These are phyloP conservation scores for Lasiurus borealis DNA, from an alignment of 2,113 vertebrate species.

Conservation along the genomic window DNA sequence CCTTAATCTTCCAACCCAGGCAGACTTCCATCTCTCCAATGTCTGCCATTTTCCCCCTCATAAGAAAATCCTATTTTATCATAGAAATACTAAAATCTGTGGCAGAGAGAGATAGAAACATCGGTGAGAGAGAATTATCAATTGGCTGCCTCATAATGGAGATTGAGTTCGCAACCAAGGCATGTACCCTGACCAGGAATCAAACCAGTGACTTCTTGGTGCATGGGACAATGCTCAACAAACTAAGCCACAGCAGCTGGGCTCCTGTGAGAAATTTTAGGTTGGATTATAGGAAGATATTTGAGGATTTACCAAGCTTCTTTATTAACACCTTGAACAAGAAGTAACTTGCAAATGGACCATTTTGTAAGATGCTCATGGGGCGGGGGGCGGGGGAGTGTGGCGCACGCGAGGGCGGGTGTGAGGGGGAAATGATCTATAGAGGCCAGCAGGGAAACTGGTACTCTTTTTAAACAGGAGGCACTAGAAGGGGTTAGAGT, in stretches of 20 bases:
- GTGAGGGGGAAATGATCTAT: neutral
- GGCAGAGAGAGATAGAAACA: no score
- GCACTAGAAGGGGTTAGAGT: neutral
- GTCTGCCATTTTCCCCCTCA: neutral
- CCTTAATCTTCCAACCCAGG: neutral
- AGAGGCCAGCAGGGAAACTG: neutral
- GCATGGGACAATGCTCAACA: no score
- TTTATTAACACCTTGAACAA: constrained; percentile 14
- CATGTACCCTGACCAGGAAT: no score
- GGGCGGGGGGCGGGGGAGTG: no score
- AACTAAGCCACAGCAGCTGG: no score
- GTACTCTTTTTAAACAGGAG: neutral
- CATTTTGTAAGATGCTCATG: neutral
- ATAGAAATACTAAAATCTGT: neutral
- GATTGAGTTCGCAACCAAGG: no score
- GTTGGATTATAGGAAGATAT: neutral
- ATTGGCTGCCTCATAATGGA: no score
- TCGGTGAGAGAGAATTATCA: no score
- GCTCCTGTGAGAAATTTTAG: neutral
- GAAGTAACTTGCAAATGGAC: neutral
- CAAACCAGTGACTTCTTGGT: no score
- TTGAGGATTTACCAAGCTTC: neutral
- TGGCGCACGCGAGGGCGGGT: no score
- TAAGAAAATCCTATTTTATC: neutral
- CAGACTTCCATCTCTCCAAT: neutral